These are phyloP conservation scores for Atta texana DNA, from an alignment of 1,140 invertebrate species.

Conservation along the genomic window DNA sequence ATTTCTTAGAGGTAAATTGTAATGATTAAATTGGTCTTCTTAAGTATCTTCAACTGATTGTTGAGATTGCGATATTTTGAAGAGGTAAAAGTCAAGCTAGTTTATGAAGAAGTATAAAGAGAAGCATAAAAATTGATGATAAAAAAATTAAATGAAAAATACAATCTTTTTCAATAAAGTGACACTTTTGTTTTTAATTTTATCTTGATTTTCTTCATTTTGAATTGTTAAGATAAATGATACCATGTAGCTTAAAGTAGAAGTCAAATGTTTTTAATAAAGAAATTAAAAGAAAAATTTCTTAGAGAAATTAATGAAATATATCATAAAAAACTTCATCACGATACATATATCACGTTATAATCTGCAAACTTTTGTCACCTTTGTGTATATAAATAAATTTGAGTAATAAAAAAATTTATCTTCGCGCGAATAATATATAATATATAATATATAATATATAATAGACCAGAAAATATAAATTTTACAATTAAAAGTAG, in stretches of 20 bases:
- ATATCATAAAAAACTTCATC: background rate
- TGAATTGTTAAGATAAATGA: background rate
- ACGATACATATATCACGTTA: no score
- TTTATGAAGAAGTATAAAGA: background rate
- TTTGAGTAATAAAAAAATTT: no score
- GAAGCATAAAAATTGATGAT: background rate
- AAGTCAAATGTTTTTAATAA: background rate
- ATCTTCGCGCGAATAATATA: background rate
- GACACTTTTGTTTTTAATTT: background rate
- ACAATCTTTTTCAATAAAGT: background rate
- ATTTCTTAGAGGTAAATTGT: conserved; percentile 50
- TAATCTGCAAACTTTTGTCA: no score
- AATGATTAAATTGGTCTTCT: background rate
- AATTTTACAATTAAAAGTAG: background rate
- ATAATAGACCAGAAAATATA: background rate
- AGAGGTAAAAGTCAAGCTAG: background rate
- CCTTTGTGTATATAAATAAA: no score
- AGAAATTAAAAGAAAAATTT: background rate
- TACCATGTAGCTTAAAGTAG: background rate
- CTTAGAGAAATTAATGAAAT: background rate
- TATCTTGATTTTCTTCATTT: background rate
- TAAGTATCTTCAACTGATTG: background rate
- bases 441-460: no score
- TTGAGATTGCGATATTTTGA: no score
- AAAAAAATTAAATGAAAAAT: background rate